Evolutionary conservation across 1,140 invertebrate genomes (phyloP).

Genomic region (Atta colombica): DNA sequence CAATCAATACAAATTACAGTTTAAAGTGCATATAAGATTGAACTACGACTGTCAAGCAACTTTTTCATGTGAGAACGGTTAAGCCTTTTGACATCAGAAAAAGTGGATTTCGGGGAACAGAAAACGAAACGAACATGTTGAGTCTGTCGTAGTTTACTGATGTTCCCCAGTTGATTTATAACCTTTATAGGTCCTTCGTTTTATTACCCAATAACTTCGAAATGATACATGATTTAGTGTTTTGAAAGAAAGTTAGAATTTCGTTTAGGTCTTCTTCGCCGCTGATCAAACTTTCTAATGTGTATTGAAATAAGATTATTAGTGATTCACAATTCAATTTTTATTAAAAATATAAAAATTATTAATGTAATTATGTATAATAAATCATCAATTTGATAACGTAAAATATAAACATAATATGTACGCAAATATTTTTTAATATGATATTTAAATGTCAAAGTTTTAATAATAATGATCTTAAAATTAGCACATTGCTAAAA

Average conservation of each 20-base stretch:
- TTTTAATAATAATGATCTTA: neutral
- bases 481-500: neutral
- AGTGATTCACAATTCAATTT: neutral
- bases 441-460: neutral
- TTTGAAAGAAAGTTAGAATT: neutral
- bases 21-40: neutral
- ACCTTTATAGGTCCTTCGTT: slow-evolving; percentile 46
- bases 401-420: too few relatives aligned
- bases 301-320: slow-evolving; percentile 9
- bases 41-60: slow-evolving; percentile 1
- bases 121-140: slow-evolving; percentile 31
- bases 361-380: neutral
- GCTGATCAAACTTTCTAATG: neutral
- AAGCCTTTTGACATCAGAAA: slow-evolving; percentile 45
- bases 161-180: slow-evolving; percentile 38
- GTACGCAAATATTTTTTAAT: too few relatives aligned
- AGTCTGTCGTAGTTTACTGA: slow-evolving; percentile 25
- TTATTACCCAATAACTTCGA: slow-evolving; percentile 65
- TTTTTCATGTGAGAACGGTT: slow-evolving; percentile 27
- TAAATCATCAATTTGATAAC: too few relatives aligned
- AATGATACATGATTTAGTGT: slow-evolving; percentile 28
- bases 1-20: too few relatives aligned
- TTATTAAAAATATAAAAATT: slow-evolving; percentile 12
- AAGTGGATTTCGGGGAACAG: slow-evolving; percentile 48
- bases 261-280: neutral